Evolutionary conservation across 2,797 vertebrate genomes (phyloP).

Genomic region (Schizopygopsis pylzovi): DNA sequence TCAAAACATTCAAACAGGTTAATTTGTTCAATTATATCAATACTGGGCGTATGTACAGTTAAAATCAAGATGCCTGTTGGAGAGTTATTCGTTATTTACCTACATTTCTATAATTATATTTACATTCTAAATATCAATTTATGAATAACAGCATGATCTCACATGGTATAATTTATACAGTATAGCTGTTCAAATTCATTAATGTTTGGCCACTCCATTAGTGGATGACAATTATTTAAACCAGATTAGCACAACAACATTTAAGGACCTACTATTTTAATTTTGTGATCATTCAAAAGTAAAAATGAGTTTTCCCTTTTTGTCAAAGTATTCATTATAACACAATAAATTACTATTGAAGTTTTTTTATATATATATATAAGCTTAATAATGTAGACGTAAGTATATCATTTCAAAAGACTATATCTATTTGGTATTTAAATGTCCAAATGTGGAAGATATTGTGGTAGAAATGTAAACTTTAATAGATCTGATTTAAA

Average conservation of each 20-base stretch:
- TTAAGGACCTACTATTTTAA: neutral
- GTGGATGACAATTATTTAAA: neutral
- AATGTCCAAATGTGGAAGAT: neutral
- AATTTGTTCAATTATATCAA: neutral
- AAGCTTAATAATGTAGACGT: neutral
- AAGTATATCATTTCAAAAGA: neutral
- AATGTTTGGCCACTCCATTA: neutral
- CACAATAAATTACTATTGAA: neutral
- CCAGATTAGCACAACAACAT: neutral
- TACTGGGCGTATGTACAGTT: neutral
- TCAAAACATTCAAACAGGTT: neutral
- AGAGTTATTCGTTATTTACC: neutral
- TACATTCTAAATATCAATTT: neutral
- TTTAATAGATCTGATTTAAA: neutral
- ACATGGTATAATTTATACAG: neutral
- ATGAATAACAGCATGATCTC: neutral
- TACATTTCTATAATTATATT: neutral
- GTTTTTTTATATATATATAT: neutral
- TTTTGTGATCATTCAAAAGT: neutral
- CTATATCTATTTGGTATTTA: neutral
- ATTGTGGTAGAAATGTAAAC: neutral
- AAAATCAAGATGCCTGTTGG: neutral
- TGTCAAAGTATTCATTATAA: neutral
- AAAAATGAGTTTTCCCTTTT: neutral
- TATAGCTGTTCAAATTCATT: neutral